Evolutionary conservation across 2,113 vertebrate species (phyloP), one percentile per base, ranked within the genome.

Genomic region (Ariopsis seemanni): DNA sequence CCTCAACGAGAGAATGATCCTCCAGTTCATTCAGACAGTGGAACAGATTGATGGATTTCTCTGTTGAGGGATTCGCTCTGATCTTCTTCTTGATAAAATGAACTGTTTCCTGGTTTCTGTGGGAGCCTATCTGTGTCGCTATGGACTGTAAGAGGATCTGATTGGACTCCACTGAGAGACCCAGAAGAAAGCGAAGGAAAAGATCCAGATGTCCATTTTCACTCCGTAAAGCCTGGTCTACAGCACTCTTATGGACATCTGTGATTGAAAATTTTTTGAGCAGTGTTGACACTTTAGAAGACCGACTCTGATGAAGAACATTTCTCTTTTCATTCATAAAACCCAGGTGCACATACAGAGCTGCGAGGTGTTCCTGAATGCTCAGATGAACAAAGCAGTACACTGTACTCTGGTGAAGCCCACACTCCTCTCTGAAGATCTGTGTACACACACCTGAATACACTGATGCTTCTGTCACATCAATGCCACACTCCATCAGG

Each of bases 151-250:
- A 55, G 48, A 69, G 82, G 18, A 18, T 84, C n/a, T 84, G 63
- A 67, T 71, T 84, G n/a, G 82, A 84, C 50, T 84, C 50, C 50
- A 84, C 12, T 7, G 75, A 78, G 25, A 78, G 52, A 17, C 75
- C 75, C 11, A 78, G 52, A 78, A 42, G 42, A 42, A 42, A 42
- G 42, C 42, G 42, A 42, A 42, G 42, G 3, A 42, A 42, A 42
- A 42, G 52, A 27, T 78, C 50, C 75, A 78, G 12, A 78, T 78
- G 75, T 55, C 75, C 75, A 78, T 78, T 55, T 27, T 55, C 0
- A 55, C 75, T 78, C 7, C 17, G 10, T 78, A 78, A 15, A 78
- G 75, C 52, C 52, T 55, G 50, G 27, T 55, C 25, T 78, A 78
- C 27, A 11, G 79, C 79, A 81, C n/a, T 11, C 79, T 20, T 60